Evolutionary conservation across 1,140 invertebrate species (phyloP).

Genomic region (Heliconius hermathena): DNA sequence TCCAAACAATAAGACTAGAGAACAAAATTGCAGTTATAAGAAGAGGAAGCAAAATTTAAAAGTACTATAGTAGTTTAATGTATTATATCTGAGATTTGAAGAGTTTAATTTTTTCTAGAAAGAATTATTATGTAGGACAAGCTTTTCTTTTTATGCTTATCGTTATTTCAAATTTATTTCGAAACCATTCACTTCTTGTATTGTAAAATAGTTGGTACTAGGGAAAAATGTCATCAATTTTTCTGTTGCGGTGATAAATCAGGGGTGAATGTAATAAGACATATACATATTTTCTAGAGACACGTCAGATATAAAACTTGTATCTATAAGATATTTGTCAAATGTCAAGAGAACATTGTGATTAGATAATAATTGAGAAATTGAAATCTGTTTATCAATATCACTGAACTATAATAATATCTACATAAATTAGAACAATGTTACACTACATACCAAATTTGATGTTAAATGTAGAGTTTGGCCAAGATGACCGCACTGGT

Average conservation of each 20-base stretch:
- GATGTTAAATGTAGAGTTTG: background rate
- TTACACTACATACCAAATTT: no score
- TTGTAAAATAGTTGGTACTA: background rate
- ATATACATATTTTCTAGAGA: conserved; percentile 15
- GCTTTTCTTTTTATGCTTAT: background rate
- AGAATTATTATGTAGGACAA: background rate
- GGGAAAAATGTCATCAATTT: background rate
- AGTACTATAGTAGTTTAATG: background rate
- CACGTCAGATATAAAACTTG: background rate
- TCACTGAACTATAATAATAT: no score
- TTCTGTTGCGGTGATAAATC: background rate
- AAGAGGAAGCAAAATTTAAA: background rate
- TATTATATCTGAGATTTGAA: conserved; percentile 9
- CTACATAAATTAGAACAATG: no score
- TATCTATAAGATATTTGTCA: conserved; percentile 1
- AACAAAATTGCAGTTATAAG: conserved; percentile 29
- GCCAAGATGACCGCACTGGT: background rate
- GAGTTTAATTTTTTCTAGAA: background rate
- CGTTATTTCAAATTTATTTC: background rate
- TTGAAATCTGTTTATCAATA: conserved; percentile 15
- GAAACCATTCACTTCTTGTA: background rate
- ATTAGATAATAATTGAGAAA: conserved; percentile 18
- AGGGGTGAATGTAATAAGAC: conserved; percentile 19
- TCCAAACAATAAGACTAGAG: conserved; percentile 27
- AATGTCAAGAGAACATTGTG: conserved; percentile 12